Evolutionary conservation across 2,113 vertebrate species (phyloP).

Genomic region (Proterorhinus semilunaris): DNA sequence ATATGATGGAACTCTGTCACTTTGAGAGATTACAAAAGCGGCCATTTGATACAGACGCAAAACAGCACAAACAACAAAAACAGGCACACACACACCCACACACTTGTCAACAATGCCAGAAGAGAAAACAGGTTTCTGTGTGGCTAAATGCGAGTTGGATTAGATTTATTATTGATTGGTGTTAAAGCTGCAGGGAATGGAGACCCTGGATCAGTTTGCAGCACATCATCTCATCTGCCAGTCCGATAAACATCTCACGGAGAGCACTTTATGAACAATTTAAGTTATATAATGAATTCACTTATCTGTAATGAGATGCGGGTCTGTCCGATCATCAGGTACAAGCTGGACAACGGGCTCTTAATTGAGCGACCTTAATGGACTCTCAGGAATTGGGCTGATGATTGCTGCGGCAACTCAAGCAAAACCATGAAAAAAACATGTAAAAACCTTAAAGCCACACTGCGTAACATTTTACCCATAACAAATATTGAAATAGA

Average conservation of each 20-base stretch:
- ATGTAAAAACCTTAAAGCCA: too few relatives aligned
- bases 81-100: neutral
- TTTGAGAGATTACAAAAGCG: conserved; percentile 65
- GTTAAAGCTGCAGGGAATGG: conserved; percentile 26
- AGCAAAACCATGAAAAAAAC: too few relatives aligned
- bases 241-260: neutral
- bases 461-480: too few relatives aligned
- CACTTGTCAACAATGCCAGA: conserved; percentile 43
- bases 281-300: neutral
- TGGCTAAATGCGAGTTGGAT: conserved; percentile 36
- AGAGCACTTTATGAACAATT: neutral
- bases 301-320: neutral
- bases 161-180: conserved; percentile 60
- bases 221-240: conserved; percentile 38
- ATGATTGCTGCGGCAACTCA: too few relatives aligned
- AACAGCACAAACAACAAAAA: neutral
- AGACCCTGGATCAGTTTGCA: conserved; percentile 50
- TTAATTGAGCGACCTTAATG: too few relatives aligned
- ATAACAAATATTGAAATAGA: too few relatives aligned
- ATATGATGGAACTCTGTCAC: conserved; percentile 59
- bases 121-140: conserved; percentile 24
- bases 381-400: too few relatives aligned
- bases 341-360: neutral
- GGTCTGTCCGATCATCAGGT: neutral
- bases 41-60: conserved; percentile 52